Conservation (phyloP, 2,797 vertebrate genomes). For the Sebastes umbrosus region DNA sequence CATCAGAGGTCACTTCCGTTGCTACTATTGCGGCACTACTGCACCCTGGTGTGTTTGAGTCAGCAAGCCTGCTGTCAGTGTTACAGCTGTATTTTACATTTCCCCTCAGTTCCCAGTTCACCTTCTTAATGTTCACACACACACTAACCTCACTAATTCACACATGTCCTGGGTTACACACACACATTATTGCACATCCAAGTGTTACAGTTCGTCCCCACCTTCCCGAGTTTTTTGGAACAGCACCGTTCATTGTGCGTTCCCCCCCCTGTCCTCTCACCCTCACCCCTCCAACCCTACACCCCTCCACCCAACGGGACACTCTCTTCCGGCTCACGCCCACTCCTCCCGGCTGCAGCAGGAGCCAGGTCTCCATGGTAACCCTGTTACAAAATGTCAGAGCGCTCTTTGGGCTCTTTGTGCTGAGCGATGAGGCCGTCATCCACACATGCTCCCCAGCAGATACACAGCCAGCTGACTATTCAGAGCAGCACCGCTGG, state of each 20-base stretch:
- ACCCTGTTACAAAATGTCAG: slow-evolving; percentile 81
- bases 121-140: slow-evolving; percentile 15
- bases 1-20: slow-evolving; percentile 56
- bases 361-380: slow-evolving; percentile 81
- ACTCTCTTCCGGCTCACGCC: slow-evolving; percentile 75
- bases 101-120: slow-evolving; percentile 40
- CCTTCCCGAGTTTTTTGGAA: slow-evolving; percentile 64
- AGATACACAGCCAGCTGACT: slow-evolving; percentile 48
- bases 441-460: slow-evolving; percentile 70
- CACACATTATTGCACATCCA: slow-evolving; percentile 43
- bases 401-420: slow-evolving; percentile 82
- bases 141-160: neutral
- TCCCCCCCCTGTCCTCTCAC: neutral
- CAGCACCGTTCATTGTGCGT: slow-evolving; percentile 74
- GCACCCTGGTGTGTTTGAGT: slow-evolving; percentile 68
- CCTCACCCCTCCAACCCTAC: slow-evolving; percentile 27
- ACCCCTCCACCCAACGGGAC: slow-evolving; percentile 60
- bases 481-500: slow-evolving; percentile 37
- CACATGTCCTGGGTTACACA: neutral
- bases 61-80: slow-evolving; percentile 66
- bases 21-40: slow-evolving; percentile 50
- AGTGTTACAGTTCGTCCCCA: slow-evolving; percentile 63
- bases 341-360: slow-evolving; percentile 68
- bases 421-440: slow-evolving; percentile 61
- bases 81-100: slow-evolving; percentile 74